A percentile compares a stretch with the other conserved stretches of the same genome.
These are phyloP conservation scores for Heliconius hortense DNA, from an alignment of 2,888 invertebrate species.

Conservation along the genomic window DNA sequence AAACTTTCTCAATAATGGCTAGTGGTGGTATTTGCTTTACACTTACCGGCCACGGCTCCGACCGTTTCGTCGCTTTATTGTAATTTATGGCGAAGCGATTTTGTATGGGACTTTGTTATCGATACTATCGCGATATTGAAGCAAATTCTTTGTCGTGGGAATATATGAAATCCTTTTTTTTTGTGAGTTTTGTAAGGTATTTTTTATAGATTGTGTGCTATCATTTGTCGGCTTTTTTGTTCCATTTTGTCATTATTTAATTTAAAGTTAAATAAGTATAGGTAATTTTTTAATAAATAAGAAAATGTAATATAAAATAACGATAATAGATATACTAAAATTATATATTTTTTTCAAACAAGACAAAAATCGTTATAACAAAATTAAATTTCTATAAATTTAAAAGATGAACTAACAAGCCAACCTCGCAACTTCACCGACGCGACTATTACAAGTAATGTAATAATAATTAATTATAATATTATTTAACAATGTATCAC, in stretches of 20 bases:
- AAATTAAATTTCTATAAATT: too few species aligned
- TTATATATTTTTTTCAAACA: too few species aligned
- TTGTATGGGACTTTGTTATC: constrained; percentile 15
- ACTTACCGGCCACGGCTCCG: constrained; percentile 35
- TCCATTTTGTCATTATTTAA: too few species aligned
- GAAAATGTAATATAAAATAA: too few species aligned
- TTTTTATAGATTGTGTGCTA: not conserved
- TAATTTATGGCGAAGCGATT: constrained; percentile 40
- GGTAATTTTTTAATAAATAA: too few species aligned
- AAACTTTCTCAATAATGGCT: constrained; percentile 14
- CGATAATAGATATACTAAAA: too few species aligned
- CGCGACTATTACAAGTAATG: not conserved
- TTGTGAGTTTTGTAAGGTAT: not conserved
- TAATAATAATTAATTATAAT: not conserved
- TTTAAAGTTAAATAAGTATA: too few species aligned
- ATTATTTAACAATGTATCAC: not conserved
- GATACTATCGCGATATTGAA: constrained; percentile 25
- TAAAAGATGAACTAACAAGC: too few species aligned
- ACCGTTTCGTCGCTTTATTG: constrained; percentile 38
- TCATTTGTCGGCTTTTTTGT: not conserved
- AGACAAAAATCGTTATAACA: too few species aligned
- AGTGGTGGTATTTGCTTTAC: constrained; percentile 26
- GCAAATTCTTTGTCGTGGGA: constrained; percentile 7
- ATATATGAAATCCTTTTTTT: not conserved
- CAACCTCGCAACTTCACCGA: too few species aligned